Base-by-base conservation (phyloP, 1,140 invertebrate genomes). In the Heliconius himera region DNA sequence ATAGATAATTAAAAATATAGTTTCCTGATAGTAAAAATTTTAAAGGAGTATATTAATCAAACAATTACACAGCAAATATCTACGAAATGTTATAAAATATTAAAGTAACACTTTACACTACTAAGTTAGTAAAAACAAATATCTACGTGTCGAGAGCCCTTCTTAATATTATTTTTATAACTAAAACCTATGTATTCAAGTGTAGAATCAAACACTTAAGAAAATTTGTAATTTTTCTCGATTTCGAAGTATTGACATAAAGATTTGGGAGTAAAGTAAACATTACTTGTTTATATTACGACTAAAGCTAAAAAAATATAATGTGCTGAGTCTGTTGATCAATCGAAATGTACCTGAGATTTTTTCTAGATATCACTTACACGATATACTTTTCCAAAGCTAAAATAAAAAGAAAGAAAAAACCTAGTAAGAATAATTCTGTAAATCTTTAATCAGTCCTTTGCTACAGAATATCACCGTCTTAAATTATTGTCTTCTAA, bases 211-310 rank as follows among this genome's bases (percentile, higher is more conserved):
- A 89, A 90, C 88, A 89, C 87, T 89, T 66, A 73, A 73, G 74
- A 83, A 85, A 74, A 89, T 88, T 88, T 85, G 86, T 86, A 88
- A 84, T 85, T 89, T 85, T 90, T 86, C 83, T 84, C 82, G 74
- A 80, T 86, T 85, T 85, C 82, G 77, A 78, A 83, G 83, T 92
- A 88, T 91, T 92, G 83, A 90, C 88, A 83, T 36, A 84, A 88
- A 87, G 89, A 89, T 89, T 91, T 90, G 79, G 84, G 51, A 78
- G 84, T 75, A 73, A 76, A 72, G 56, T 74, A 81, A 81, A 79
- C 77, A 78, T 22, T 33, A 22, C 26, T 22, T 73, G n/a, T 74
- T 51, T 66, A 72, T 41, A 74, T 49, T 33, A 76, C 36, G 60
- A 60, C 60, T 70, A 60, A 8, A 38, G 33, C 18, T 33, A 33